These are phyloP conservation scores for Alauda arvensis DNA, from an alignment of 2,797 vertebrate genomes.

Conservation along the genomic window DNA sequence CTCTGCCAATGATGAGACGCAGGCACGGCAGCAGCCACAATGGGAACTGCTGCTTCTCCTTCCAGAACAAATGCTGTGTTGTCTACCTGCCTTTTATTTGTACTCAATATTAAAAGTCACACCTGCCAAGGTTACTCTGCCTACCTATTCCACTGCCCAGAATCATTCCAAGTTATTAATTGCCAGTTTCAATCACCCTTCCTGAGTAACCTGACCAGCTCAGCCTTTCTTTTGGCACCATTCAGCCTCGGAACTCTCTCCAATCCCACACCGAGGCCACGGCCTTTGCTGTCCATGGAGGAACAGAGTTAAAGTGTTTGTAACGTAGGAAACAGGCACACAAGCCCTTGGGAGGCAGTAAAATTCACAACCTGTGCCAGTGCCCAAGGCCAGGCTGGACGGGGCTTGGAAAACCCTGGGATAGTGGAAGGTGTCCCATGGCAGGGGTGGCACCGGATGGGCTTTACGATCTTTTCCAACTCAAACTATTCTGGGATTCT, in stretches of 20 bases:
- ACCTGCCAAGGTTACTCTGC: neutral
- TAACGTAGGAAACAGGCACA: neutral
- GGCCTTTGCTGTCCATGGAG: neutral
- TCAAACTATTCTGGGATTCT: neutral
- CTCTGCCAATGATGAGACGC: neutral
- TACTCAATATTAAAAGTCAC: neutral
- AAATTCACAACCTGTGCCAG: neutral
- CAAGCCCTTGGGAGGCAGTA: too few relatives aligned
- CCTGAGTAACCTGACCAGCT: neutral
- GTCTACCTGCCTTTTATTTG: neutral
- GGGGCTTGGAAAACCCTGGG: neutral
- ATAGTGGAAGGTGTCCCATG: accelerated
- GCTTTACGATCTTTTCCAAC: neutral
- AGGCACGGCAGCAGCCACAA: neutral
- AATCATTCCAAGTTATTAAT: neutral
- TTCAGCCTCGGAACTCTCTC: neutral
- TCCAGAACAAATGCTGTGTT: neutral
- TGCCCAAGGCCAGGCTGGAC: neutral
- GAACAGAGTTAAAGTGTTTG: neutral
- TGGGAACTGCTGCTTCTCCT: neutral
- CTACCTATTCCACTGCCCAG: neutral
- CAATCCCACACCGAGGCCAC: accelerated
- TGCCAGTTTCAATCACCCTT: neutral
- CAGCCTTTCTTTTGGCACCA: neutral
- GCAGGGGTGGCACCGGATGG: too few relatives aligned